Percentiles rank a stretch among this genome's conserved stretches.
Evolutionary conservation across 2,113 vertebrate species (phyloP).

Genomic region (Alligator mississippiensis): DNA sequence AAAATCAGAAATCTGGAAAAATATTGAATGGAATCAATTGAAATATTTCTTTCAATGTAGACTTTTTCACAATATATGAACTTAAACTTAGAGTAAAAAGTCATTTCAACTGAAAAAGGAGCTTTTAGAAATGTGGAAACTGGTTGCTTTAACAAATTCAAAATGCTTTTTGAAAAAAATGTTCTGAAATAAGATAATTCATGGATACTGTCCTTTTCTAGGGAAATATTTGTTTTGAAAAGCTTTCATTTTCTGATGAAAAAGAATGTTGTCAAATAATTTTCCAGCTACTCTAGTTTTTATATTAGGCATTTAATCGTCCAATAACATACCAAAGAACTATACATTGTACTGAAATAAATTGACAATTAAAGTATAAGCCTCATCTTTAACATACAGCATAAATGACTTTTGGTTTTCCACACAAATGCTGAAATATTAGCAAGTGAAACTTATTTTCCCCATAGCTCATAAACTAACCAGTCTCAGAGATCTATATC

Average conservation of each 20-base stretch:
- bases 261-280: neutral
- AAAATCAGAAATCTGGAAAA: neutral
- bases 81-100: neutral
- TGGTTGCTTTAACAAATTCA: neutral
- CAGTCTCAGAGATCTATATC: neutral
- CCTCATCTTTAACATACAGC: neutral
- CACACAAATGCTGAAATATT: neutral
- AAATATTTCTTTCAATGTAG: neutral
- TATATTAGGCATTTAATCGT: neutral
- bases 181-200: neutral
- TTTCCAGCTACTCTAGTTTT: neutral
- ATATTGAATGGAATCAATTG: neutral
- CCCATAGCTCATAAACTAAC: neutral
- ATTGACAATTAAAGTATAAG: neutral
- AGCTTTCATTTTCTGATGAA: neutral
- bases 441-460: neutral
- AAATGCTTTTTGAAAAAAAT: neutral
- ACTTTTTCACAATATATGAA: neutral
- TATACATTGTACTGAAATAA: neutral
- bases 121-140: neutral
- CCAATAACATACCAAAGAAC: neutral
- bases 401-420: neutral
- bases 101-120: rapidly evolving
- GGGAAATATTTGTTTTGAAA: neutral
- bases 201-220: neutral